These are phyloP conservation scores for Tautogolabrus adspersus DNA, from an alignment of 2,113 vertebrate genomes.

Conservation along the genomic window DNA sequence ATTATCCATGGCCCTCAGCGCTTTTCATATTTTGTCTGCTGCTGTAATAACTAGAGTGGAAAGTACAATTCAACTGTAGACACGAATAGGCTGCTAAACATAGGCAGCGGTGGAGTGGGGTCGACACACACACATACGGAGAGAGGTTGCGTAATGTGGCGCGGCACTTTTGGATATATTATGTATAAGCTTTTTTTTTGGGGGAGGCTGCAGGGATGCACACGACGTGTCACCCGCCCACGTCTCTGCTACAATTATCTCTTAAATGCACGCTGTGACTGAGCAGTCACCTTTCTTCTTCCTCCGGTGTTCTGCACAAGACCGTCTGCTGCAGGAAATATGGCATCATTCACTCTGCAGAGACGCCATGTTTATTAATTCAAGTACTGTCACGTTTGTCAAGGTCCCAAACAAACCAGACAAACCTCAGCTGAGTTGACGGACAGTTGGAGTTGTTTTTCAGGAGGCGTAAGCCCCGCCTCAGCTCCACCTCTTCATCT, in stretches of 20 bases:
- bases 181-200: slow-evolving; percentile 34
- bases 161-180: slow-evolving; percentile 45
- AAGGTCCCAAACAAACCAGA: no score
- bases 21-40: slow-evolving; percentile 65
- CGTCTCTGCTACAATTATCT: slow-evolving; percentile 10
- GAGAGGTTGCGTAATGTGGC: slow-evolving; percentile 37
- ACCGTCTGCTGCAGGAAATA: not conserved
- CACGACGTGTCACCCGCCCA: slow-evolving; percentile 5
- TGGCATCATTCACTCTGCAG: not conserved
- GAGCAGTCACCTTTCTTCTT: not conserved
- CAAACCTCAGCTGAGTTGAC: no score
- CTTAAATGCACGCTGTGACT: slow-evolving; percentile 2
- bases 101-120: slow-evolving; percentile 35
- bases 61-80: slow-evolving; percentile 71
- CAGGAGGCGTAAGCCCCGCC: no score
- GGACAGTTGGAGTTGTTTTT: no score
- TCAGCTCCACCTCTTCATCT: no score
- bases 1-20: slow-evolving; percentile 58
- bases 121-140: slow-evolving; percentile 17
- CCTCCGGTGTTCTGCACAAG: not conserved
- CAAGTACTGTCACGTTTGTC: no score
- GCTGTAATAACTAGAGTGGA: slow-evolving; percentile 72
- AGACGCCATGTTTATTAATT: no score
- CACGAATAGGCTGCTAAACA: slow-evolving; percentile 61
- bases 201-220: not conserved